Evolutionary conservation across 2,113 vertebrate species (phyloP), one percentile per base, ranked within the genome.

Genomic region (Corydoras maculifer): DNA sequence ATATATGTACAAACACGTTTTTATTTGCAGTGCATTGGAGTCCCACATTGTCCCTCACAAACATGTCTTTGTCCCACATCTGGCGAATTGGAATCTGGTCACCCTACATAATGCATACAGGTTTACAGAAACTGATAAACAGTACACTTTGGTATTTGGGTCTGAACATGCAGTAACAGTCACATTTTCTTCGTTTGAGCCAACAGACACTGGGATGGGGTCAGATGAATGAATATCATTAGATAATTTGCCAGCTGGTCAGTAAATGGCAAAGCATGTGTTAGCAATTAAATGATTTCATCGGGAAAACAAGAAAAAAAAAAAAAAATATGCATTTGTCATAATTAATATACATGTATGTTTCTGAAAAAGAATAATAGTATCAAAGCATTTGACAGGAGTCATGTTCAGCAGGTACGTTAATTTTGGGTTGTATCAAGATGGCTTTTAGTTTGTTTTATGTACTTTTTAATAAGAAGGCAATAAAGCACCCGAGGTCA

Each of bases 241-340:
- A 65, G 60, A 77, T 77, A 78, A 86, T 87, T 82, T 86, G 74
- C 80, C 79, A 84, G 83, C 82, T 79, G 78, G 85, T 82, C 75
- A 84, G 72, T 79, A 80, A 80, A 76, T 69, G 75, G 77, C 75
- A 77, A 81, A 81, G 81, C 78, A 82, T 83, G 73, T 83, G 80
- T 79, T 86, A 76, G 80, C 81, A 61, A 62, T 80, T 82, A 79
- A 75, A 75, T 76, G 79, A 75, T 78, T 79, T 79, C 64, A 80
- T 72, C 55, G 55, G 29, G 53, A 76, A 59, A 62, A 75, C 18
- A 35, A 43, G 35, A 43, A 8, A 43, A 8, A 43, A 43, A 43
- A 43, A 8, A 43, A 1, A 43, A 67, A 83, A 76, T 80, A 73
- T 74, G 53, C 1, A 14, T 25, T 25, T 25, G 18, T 25, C 18